Percentiles rank a stretch among this genome's conserved stretches.
phyloP scores from a whole-genome alignment of 2,888 invertebrate genomes.

The Aspidapion aeneum region DNA sequence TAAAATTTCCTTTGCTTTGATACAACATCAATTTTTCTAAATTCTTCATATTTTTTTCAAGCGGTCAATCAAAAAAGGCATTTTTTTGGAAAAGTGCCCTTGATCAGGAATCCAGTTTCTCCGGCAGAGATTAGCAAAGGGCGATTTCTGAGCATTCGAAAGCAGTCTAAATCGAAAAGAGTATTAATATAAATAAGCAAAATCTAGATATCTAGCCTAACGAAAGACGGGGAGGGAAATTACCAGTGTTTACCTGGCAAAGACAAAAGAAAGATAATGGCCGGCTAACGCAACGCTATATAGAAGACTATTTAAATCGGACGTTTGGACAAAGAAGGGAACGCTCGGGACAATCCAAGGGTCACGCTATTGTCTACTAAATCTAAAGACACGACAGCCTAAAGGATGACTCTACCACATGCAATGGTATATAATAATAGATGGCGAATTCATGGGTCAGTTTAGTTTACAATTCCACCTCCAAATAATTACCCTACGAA shows the following conservation, averaged over 20 bases:
- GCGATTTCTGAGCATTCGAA: no score
- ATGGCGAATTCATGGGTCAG: neutral
- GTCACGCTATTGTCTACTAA: conserved; percentile 49
- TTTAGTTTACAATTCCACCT: neutral
- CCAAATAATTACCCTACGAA: no score
- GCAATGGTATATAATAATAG: conserved; percentile 32
- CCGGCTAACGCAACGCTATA: conserved; percentile 38
- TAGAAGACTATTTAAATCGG: conserved; percentile 47
- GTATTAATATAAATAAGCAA: no score
- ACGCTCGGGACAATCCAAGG: conserved; percentile 42
- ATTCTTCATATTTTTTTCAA: no score
- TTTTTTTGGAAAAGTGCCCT: no score
- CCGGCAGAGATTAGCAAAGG: no score
- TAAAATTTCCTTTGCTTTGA: no score
- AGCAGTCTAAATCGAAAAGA: no score
- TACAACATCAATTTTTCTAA: no score
- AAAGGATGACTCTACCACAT: conserved; percentile 45
- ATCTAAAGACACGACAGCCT: conserved; percentile 45
- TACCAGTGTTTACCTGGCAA: conserved; percentile 14
- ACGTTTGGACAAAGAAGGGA: conserved; percentile 40
- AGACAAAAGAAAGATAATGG: conserved; percentile 42
- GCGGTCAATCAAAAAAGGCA: no score
- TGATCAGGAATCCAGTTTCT: no score
- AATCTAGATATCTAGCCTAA: neutral
- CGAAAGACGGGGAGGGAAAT: neutral